Evolutionary conservation across 2,888 invertebrate species (phyloP), one percentile per base, ranked within the genome.

Genomic region (Phengaris arion): DNA sequence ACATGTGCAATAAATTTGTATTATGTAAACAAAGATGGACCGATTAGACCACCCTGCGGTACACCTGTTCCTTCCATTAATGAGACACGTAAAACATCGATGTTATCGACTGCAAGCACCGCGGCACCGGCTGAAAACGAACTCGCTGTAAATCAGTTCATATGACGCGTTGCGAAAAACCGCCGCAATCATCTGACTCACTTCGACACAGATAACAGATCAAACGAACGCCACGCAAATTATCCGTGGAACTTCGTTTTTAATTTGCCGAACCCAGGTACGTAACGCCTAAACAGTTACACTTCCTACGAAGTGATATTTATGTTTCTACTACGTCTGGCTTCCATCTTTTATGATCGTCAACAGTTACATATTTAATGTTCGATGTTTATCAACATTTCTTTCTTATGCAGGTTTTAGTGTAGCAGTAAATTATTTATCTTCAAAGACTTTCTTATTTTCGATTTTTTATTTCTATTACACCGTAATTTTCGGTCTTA

Each of bases 311-410:
- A 90, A 89, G 88, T 90, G 88, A 91, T 92, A 91, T 91, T 89
- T 87, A 86, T 85, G 87, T 86, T 85, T 85, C 85, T 86, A 86
- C 84, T 85, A 85, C 84, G 92, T 89, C 92, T 92, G 92, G 91
- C 87, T 87, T 90, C 87, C 85, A 88, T 91, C 87, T 85, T 88
- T 93, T 92, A 93, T 84, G 92, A 92, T 92, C 89, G 87, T 89
- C 92, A 91, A 92, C 92, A 92, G 93, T 93, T 93, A 92, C 92
- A 93, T 93, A 92, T 92, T 92, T 92, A 91, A 92, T 92, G 91
- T 90, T 90, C 91, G 89, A 91, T 93, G 93, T 93, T 93, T 93
- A 93, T 93, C 92, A 93, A 93, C 93, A 93, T 89, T 92, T 93
- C 90, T 93, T 93, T 93, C 92, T 93, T 91, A 91, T 92, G 88